Base-by-base conservation (phyloP, 2,888 invertebrate species). In the Spisula subtruncata region DNA sequence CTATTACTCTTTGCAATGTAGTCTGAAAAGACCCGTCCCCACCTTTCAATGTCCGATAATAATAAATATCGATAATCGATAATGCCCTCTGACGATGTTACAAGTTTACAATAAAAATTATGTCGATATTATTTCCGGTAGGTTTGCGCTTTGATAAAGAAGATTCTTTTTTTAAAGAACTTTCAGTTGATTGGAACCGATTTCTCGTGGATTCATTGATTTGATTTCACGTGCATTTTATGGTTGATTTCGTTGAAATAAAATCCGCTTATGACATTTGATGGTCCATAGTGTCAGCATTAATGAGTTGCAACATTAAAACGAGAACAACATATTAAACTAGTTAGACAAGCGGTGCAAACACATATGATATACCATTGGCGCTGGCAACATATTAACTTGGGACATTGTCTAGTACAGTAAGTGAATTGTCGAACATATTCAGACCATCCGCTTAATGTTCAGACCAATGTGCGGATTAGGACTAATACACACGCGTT, bases 31-130 rank as follows among this genome's bases (percentile, higher is more conserved):
- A 75, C 18, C 32, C 32, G 35, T 4, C 12, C 32, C 14, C 32
- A 32, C 14, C 8, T 75, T 32, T 75, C 32, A 75, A 75, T 4
- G 75, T 35, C 35, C 75, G 75, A 75, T 75, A 75, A 32, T 75
- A 25, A 75, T 16, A 75, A 75, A 75, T 12, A 75, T 75, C 75
- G 75, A 75, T 75, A 75, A 75, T 75, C 75, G 32, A 75, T 75
- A 75, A 14, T 75, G 35, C 16, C 35, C 75, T 35, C 16, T 14
- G 32, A 35, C 75, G 75, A 5, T 75, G 75, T 75, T 75, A 75
- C 75, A 75, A 75, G 35, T 16, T 75, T 35, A 35, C 35, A 12
- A 75, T 75, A 35, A 75, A 35, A 75, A 75, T 75, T 16, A 75
- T 75, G 32, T 75, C 32, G 75, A 18, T 35, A 75, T 75, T 75